Conservation (phyloP, 2,888 invertebrate species). For the Neocrepidodera transversa region DNA sequence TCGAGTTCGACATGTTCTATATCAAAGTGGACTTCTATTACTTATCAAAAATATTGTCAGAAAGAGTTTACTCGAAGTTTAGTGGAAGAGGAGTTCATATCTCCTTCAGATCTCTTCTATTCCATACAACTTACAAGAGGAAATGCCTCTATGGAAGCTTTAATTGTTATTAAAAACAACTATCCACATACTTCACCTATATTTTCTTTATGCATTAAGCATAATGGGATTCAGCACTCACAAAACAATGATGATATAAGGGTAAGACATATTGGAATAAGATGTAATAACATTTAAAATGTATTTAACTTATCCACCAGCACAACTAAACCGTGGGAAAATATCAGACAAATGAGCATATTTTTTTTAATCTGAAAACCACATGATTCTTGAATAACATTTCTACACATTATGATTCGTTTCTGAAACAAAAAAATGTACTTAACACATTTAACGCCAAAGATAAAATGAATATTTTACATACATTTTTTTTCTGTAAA, state of each 20-base stretch:
- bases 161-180: conserved; percentile 80
- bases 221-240: conserved; percentile 74
- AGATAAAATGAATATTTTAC: too few relatives aligned
- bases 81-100: conserved; percentile 67
- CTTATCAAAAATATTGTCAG: conserved; percentile 72
- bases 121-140: conserved; percentile 81
- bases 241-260: conserved; percentile 74
- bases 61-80: conserved; percentile 63
- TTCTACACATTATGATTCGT: too few relatives aligned
- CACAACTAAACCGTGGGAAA: too few relatives aligned
- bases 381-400: too few relatives aligned
- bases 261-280: too few relatives aligned
- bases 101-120: conserved; percentile 74
- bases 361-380: too few relatives aligned
- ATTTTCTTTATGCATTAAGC: conserved; percentile 76
- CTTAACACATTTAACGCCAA: too few relatives aligned
- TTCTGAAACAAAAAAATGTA: too few relatives aligned
- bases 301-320: too few relatives aligned
- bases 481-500: too few relatives aligned
- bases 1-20: conserved; percentile 67
- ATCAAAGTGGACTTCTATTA: conserved; percentile 73
- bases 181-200: conserved; percentile 82
- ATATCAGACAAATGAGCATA: too few relatives aligned
- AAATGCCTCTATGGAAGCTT: conserved; percentile 78
- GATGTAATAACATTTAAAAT: too few relatives aligned